Conservation (phyloP, 2,113 vertebrate genomes). For the Siphamia tubifer region DNA sequence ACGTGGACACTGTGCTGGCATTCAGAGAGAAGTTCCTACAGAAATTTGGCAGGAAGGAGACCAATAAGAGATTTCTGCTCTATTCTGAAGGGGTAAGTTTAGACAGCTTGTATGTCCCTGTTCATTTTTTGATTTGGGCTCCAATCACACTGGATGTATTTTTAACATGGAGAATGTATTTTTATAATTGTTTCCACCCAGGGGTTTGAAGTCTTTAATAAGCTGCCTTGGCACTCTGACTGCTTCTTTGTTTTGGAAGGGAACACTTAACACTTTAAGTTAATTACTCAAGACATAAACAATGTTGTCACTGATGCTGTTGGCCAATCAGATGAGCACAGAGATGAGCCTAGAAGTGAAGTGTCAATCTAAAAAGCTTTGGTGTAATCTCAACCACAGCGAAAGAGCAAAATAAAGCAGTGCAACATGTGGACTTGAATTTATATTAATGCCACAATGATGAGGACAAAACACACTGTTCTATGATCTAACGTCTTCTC, state of each 20-base stretch:
- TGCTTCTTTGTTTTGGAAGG: too few relatives aligned
- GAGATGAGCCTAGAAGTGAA: too few relatives aligned
- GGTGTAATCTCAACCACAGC: too few relatives aligned
- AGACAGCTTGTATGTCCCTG: neutral
- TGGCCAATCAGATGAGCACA: neutral
- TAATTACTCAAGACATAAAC: neutral
- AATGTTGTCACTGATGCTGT: neutral
- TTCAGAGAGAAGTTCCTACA: conserved; percentile 90
- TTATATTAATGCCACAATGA: neutral
- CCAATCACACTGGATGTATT: neutral
- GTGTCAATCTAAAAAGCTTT: too few relatives aligned
- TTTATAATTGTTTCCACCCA: conserved; percentile 9
- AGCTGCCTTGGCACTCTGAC: neutral
- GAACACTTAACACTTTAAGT: too few relatives aligned
- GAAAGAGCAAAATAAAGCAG: too few relatives aligned
- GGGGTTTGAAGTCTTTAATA: neutral
- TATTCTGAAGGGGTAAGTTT: conserved; percentile 90
- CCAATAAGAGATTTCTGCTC: conserved; percentile 91
- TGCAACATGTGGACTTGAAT: too few relatives aligned
- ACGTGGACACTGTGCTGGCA: conserved; percentile 96
- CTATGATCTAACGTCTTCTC: conserved; percentile 5
- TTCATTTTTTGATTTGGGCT: neutral
- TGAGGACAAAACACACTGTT: neutral
- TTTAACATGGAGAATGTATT: neutral
- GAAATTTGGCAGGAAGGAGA: conserved; percentile 91